phyloP scores from a whole-genome alignment of 1,140 invertebrate species.

The Eulimnadia texana region DNA sequence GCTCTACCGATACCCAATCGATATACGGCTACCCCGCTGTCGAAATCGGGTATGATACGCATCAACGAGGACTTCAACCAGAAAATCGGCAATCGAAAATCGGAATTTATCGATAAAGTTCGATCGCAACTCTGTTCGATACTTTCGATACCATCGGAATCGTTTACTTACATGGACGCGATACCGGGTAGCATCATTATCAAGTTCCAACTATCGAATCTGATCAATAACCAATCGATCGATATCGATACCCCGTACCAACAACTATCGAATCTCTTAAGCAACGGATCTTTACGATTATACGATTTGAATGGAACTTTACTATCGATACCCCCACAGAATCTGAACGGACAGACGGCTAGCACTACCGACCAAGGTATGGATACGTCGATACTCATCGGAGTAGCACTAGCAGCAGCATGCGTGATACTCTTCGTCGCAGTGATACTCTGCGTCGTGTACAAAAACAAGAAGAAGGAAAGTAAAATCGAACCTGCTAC shows the following conservation, averaged over 20 bases:
- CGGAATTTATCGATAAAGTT: not conserved
- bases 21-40: not conserved
- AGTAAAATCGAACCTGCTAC: not conserved
- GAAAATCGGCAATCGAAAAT: not conserved
- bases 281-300: not conserved
- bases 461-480: not conserved
- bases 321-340: not conserved
- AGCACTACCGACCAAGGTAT: not conserved
- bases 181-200: not conserved
- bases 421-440: not conserved
- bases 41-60: not conserved
- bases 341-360: not conserved
- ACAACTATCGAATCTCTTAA: not conserved
- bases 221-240: not conserved
- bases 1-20: not conserved
- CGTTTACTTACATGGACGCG: not conserved
- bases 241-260: not conserved
- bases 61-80: not conserved
- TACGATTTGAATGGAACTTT: not conserved
- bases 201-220: not conserved
- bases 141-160: not conserved
- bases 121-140: not conserved
- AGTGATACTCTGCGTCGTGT: not conserved
- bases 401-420: not conserved
- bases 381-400: not conserved